Evolutionary conservation across 2,888 invertebrate species (phyloP).

Genomic region (Eremobia ochroleuca): DNA sequence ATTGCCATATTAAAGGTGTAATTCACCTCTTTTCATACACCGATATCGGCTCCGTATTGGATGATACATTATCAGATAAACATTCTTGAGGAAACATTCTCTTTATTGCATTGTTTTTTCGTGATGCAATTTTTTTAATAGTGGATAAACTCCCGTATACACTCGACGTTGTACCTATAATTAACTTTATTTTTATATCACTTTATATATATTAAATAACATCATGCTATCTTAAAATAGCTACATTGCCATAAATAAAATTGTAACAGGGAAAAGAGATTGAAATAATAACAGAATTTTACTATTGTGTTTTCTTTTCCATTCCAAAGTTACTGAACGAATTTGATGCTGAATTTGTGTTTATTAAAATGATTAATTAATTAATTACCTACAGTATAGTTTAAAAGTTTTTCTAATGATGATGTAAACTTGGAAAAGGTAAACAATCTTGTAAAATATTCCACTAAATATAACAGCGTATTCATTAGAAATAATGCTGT

Average conservation of each 20-base stretch:
- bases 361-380: neutral
- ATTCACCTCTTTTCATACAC: slow-evolving; percentile 45
- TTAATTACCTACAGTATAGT: too few relatives aligned
- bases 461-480: neutral
- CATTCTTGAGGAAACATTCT: slow-evolving; percentile 21
- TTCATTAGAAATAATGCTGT: slow-evolving; percentile 29
- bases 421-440: neutral
- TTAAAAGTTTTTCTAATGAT: neutral
- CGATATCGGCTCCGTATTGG: slow-evolving; percentile 37
- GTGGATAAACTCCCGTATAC: neutral
- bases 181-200: neutral
- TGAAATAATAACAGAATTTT: neutral
- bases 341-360: neutral
- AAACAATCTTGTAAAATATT: neutral
- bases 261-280: neutral
- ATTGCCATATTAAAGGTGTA: slow-evolving; percentile 58
- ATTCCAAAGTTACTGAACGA: neutral
- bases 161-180: neutral
- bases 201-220: neutral
- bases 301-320: neutral
- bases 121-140: neutral
- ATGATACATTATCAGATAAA: slow-evolving; percentile 51
- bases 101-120: slow-evolving; percentile 30
- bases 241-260: neutral
- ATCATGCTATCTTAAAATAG: neutral